These are phyloP conservation scores for Spodoptera exigua DNA, from an alignment of 2,888 invertebrate genomes.

Conservation along the genomic window DNA sequence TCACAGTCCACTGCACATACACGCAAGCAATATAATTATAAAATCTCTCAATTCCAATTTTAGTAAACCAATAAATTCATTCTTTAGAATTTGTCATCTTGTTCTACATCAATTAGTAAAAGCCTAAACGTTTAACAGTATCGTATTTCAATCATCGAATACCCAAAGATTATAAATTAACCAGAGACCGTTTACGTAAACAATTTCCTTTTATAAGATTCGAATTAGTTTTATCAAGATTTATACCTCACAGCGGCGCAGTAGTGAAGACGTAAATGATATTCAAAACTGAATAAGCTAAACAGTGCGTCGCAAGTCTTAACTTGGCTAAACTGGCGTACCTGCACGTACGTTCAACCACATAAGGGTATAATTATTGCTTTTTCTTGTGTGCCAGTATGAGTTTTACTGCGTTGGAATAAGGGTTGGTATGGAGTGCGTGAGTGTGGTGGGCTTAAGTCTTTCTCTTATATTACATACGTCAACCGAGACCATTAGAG, in stretches of 20 bases:
- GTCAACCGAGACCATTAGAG: conserved; percentile 74
- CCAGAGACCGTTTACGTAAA: conserved; percentile 22
- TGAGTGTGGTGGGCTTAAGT: conserved; percentile 37
- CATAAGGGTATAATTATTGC: conserved; percentile 56
- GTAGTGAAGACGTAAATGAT: conserved; percentile 57
- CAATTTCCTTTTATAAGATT: conserved; percentile 42
- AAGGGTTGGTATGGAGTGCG: conserved; percentile 50
- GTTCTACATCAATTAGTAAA: conserved; percentile 10
- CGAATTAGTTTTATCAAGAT: conserved; percentile 48
- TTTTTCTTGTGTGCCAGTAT: conserved; percentile 39
- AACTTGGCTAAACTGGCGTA: conserved; percentile 60
- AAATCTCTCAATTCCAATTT: conserved; percentile 22
- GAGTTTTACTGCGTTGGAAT: conserved; percentile 50
- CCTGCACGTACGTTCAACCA: conserved; percentile 58
- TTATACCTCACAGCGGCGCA: conserved; percentile 39
- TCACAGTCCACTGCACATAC: conserved; percentile 1
- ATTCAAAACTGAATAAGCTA: conserved; percentile 62
- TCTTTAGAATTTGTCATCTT: conserved; percentile 20
- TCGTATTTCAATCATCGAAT: conserved; percentile 22
- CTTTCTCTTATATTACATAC: conserved; percentile 50
- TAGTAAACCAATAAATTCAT: conserved; percentile 11
- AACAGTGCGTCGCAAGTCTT: conserved; percentile 57
- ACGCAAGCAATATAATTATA: conserved; percentile 36
- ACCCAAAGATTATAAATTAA: conserved; percentile 25
- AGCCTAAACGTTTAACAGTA: conserved; percentile 24